phyloP scores from a whole-genome alignment of 2,113 vertebrate species.

The Gorsachius goisagi region DNA sequence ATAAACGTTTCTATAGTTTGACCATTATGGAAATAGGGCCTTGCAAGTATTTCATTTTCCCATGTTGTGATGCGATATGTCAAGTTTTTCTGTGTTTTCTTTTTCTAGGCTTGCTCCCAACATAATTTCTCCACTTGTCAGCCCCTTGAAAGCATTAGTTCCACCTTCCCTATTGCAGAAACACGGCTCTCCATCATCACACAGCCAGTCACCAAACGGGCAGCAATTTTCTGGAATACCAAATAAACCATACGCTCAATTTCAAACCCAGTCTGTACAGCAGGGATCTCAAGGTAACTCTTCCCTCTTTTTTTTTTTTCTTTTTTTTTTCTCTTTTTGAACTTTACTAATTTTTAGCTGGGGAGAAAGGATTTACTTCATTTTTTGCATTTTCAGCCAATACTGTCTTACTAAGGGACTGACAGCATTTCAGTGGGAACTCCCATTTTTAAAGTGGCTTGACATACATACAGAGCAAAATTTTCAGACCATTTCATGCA shows the following conservation, averaged over 20 bases:
- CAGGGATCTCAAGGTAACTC: conserved; percentile 78
- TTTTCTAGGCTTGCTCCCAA: conserved; percentile 81
- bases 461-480: not conserved
- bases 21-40: not conserved
- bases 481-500: not conserved
- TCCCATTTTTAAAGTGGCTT: not conserved
- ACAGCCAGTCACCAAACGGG: conserved; percentile 70
- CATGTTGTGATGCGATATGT: not conserved
- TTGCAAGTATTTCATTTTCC: not conserved
- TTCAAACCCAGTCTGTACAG: conserved; percentile 77
- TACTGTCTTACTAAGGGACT: not conserved
- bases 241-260: conserved; percentile 79
- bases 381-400: not conserved
- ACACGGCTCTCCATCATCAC: conserved; percentile 71
- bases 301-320: not conserved
- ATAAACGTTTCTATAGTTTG: not conserved
- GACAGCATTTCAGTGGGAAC: not conserved
- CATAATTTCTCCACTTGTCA: conserved; percentile 81
- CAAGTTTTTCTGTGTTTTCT: conserved; percentile 34
- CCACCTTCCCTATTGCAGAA: conserved; percentile 82
- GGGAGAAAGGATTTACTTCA: not conserved
- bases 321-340: not conserved
- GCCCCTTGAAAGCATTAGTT: conserved; percentile 82
- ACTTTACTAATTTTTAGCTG: not conserved
- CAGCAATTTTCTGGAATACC: conserved; percentile 78